Percentiles rank a stretch among this genome's conserved stretches.
Evolutionary conservation across 2,113 vertebrate species (phyloP).

Genomic region (Dasyornis broadbenti): DNA sequence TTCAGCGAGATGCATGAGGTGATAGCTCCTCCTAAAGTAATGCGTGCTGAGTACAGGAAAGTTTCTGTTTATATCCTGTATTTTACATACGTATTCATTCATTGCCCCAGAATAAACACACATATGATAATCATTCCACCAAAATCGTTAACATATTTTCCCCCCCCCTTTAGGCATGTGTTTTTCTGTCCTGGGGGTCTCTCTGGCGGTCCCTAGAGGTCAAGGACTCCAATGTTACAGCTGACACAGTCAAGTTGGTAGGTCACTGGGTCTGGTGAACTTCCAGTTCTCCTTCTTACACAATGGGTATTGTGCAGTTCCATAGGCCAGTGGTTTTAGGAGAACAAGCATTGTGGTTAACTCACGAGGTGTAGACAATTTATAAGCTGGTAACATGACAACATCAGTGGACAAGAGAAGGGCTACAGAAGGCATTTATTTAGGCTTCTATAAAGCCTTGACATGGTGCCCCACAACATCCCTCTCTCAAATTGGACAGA

Average conservation of each 20-base stretch:
- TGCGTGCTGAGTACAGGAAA: not conserved
- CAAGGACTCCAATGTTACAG: not conserved
- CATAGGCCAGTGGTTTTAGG: not conserved
- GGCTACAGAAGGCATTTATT: not conserved
- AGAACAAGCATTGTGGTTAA: not conserved
- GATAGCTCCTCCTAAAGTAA: not conserved
- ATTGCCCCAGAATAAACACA: not conserved
- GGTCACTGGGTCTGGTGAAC: not conserved
- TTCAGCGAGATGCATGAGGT: accelerated
- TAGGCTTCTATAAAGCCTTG: not conserved
- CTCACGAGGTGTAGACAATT: not conserved
- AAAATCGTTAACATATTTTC: not conserved
- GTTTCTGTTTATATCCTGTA: not conserved
- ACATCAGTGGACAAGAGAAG: not conserved
- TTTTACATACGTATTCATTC: not conserved
- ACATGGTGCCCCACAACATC: not conserved
- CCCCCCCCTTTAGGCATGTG: accelerated
- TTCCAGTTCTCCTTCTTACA: not conserved
- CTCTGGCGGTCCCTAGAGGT: not conserved
- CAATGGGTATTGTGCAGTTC: not conserved
- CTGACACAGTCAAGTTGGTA: not conserved
- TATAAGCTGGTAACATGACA: not conserved
- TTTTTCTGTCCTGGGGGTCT: not conserved
- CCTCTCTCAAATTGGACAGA: not conserved
- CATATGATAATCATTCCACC: not conserved